phyloP scores from a whole-genome alignment of 2,797 vertebrate genomes.

The Sebastolobus alascanus region DNA sequence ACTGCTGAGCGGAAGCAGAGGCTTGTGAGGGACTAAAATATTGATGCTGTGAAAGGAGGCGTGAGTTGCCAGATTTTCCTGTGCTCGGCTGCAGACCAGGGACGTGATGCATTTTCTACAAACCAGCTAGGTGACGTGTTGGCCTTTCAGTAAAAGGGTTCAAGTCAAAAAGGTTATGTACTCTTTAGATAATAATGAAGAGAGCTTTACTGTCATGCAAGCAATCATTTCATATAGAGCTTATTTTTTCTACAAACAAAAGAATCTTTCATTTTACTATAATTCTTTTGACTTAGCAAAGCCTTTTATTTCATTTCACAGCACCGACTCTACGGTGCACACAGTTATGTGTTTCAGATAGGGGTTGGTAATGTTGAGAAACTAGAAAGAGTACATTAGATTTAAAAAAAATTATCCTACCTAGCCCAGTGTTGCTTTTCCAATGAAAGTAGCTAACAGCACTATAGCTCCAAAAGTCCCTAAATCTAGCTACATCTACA shows the following conservation, averaged over 20 bases:
- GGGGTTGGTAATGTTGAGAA: background rate
- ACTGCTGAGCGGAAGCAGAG: constrained; percentile 60
- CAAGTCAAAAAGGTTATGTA: background rate
- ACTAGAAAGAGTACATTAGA: background rate
- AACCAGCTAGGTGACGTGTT: background rate
- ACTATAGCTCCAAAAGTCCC: background rate
- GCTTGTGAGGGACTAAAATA: constrained; percentile 71
- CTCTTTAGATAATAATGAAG: background rate
- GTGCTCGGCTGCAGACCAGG: constrained; percentile 21
- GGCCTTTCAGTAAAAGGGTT: background rate
- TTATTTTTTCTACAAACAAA: background rate
- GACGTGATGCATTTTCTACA: constrained; percentile 20
- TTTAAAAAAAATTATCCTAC: background rate
- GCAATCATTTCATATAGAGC: background rate
- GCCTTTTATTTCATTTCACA: background rate
- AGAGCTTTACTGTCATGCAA: background rate
- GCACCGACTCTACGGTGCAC: background rate
- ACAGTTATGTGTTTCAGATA: background rate
- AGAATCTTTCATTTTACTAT: background rate
- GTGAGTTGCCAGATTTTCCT: constrained; percentile 49
- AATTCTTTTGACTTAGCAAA: background rate
- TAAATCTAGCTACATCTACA: background rate
- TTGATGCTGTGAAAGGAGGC: constrained; percentile 74
- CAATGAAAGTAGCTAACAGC: background rate
- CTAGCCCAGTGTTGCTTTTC: background rate